Conservation (phyloP, 2,113 vertebrate genomes). For the Anolis carolinensis region DNA sequence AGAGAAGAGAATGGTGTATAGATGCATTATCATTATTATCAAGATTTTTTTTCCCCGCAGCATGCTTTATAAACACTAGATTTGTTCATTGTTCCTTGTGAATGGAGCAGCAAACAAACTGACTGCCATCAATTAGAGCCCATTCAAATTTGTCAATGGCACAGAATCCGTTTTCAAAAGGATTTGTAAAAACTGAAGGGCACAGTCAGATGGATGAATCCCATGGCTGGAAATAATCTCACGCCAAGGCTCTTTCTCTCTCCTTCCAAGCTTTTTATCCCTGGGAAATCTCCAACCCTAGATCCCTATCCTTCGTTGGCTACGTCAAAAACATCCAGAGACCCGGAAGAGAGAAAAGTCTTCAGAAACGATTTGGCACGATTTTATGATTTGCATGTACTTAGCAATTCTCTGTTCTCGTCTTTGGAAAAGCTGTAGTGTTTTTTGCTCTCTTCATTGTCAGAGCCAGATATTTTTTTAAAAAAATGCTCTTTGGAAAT, state of each 20-base stretch:
- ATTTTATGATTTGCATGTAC: conserved; percentile 47
- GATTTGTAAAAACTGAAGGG: neutral
- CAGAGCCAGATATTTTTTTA: conserved; percentile 64
- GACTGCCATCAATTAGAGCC: conserved; percentile 13
- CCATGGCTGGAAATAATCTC: accelerated
- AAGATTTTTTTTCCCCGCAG: neutral
- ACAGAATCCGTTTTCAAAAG: neutral
- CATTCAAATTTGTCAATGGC: neutral
- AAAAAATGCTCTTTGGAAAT: conserved; percentile 61
- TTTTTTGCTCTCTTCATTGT: conserved; percentile 63
- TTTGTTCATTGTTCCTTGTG: conserved; percentile 7
- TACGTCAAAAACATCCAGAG: neutral
- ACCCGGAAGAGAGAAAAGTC: neutral
- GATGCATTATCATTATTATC: neutral
- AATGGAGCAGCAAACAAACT: neutral
- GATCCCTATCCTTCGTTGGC: neutral
- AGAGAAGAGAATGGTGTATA: neutral
- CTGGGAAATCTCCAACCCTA: neutral
- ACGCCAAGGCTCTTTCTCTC: accelerated
- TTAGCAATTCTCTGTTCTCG: neutral
- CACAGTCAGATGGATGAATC: neutral
- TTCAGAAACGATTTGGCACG: conserved; percentile 13
- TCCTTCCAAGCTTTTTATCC: accelerated
- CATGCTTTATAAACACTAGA: neutral
- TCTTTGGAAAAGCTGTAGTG: conserved; percentile 27